Evolutionary conservation across 53 echinoderm and acorn worm species (phyloP), one percentile per base, ranked within the genome.

Genomic region (Paelopatides confundens): DNA sequence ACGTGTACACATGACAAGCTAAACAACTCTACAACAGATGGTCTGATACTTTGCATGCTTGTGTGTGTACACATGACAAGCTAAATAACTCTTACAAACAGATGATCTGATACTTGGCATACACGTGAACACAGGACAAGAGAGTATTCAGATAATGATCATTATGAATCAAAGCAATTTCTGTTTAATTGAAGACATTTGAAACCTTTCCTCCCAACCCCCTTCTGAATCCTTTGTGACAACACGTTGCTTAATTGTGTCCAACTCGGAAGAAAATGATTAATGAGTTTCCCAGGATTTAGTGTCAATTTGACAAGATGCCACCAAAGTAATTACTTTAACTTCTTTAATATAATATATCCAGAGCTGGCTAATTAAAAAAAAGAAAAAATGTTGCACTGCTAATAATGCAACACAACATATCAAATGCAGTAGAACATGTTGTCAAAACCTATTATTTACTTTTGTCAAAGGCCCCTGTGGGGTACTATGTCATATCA

Each of bases 101-200:
- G 18, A 21, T 14, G 21, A 0, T n/a, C 2, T 2, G 13, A 18
- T 28, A 38, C 43, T 27, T 31, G 31, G 78, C 8, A 49, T 51
- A 18, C 12, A 30, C 0, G 1, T 51, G 46, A 17, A 21, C 48
- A 29, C 7, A 33, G 28, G 24, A 24, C 30, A 24, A 78, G 13
- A 28, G 26, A 21, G 54, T 37, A 31, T 26, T 24, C 58, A 78
- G 29, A 78, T 26, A 58, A 62, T 36, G 39, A 62, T 62, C 51
- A 54, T 51, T 37, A 82, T 31, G 51, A 62, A 82, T 82, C 35
- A 82, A 36, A 31, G 43, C 47, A 39, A 85, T 39, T 33, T 24
- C 64, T 37, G 66, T 85, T 66, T 21, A 34, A 85, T 52, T 43
- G 10, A 65, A 76, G 58, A 85, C 35, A 85, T 65, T 38, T 36